Evolutionary conservation across 64 coral and sea anemone genomes (phyloP).

Genomic region (Acropora yongei): DNA sequence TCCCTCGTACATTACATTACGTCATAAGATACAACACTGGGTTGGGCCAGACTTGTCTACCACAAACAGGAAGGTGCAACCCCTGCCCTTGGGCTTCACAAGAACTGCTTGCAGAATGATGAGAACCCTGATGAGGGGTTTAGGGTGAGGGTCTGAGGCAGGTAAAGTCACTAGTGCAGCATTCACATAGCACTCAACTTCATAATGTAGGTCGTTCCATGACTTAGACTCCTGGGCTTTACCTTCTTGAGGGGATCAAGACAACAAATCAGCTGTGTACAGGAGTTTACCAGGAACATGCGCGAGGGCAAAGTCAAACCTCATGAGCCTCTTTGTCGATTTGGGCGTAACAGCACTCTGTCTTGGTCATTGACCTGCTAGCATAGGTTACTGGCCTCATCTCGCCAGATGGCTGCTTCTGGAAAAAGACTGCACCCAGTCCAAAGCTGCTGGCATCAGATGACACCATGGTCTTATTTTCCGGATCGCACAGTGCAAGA

Average conservation of each 20-base stretch:
- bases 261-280: neutral
- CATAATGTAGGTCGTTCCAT: too few relatives aligned
- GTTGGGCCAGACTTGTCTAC: too few relatives aligned
- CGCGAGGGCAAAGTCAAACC: neutral
- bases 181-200: too few relatives aligned
- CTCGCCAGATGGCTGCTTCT: conserved; percentile 13
- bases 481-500: conserved; percentile 44
- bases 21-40: too few relatives aligned
- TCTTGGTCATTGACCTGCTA: conserved; percentile 17
- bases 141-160: too few relatives aligned
- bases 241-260: neutral
- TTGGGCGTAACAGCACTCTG: neutral
- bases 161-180: too few relatives aligned
- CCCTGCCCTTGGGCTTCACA: too few relatives aligned
- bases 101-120: too few relatives aligned
- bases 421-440: conserved; percentile 58
- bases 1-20: too few relatives aligned
- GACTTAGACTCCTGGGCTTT: neutral
- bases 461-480: conserved; percentile 49
- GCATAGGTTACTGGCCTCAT: conserved; percentile 27
- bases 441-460: conserved; percentile 51
- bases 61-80: too few relatives aligned
- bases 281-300: conserved; percentile 18
- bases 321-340: conserved; percentile 16
- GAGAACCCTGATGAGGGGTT: too few relatives aligned